phyloP scores from a whole-genome alignment of 2,113 vertebrate genomes.

The Hyaena hyaena region DNA sequence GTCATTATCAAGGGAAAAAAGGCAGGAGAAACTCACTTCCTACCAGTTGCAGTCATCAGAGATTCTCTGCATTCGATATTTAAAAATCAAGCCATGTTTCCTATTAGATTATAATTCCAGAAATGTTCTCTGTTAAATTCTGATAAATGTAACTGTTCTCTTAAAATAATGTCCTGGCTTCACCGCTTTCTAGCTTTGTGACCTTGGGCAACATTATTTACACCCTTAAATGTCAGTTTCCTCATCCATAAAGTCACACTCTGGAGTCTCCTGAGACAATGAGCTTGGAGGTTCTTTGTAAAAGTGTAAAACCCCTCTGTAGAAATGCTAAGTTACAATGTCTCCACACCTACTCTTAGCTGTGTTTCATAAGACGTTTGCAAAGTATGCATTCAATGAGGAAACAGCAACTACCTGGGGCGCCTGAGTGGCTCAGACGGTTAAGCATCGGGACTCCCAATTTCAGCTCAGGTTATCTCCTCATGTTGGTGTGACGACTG shows the following conservation, averaged over 20 bases:
- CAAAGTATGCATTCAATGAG: not conserved
- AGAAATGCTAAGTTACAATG: not conserved
- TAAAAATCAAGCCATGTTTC: conserved; percentile 20
- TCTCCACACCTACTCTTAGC: not conserved
- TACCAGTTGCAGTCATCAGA: not conserved
- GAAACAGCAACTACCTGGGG: not conserved
- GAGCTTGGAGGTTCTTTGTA: not conserved
- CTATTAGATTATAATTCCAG: not conserved
- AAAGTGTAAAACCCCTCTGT: not conserved
- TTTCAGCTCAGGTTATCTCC: no score
- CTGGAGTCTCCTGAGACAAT: not conserved
- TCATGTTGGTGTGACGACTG: no score
- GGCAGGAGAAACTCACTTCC: not conserved
- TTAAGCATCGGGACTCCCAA: no score
- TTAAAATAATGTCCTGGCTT: not conserved
- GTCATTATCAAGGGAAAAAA: not conserved
- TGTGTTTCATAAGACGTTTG: no score
- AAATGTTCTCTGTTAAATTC: not conserved
- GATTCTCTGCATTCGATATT: not conserved
- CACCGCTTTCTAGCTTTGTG: not conserved
- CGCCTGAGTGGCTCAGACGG: no score
- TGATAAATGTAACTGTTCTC: not conserved
- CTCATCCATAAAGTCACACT: not conserved
- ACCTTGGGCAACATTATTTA: not conserved
- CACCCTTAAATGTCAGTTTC: not conserved